phyloP scores from a whole-genome alignment of 2,113 vertebrate genomes.

The Limanda limanda region DNA sequence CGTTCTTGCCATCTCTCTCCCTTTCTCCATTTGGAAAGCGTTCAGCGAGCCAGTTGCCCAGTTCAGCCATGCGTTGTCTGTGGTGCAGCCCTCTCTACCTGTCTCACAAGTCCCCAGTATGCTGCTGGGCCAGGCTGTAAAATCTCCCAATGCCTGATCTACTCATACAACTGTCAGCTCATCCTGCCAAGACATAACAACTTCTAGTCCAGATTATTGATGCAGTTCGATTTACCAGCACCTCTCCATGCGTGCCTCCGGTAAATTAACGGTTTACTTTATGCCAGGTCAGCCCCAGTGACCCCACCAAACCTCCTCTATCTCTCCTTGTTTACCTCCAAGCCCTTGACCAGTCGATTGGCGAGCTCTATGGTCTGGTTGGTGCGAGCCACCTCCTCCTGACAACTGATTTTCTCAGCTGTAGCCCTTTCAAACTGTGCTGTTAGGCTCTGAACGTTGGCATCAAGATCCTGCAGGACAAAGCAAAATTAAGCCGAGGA shows the following conservation, averaged over 20 bases:
- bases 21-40: constrained; percentile 74
- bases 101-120: constrained; percentile 73
- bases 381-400: constrained; percentile 83
- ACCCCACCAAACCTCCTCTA: constrained; percentile 35
- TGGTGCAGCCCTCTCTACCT: constrained; percentile 78
- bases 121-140: constrained; percentile 69
- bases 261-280: constrained; percentile 47
- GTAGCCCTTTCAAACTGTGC: constrained; percentile 84
- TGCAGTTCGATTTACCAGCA: constrained; percentile 57
- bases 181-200: constrained; percentile 65
- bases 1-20: constrained; percentile 41
- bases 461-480: constrained; percentile 82
- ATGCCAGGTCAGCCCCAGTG: constrained; percentile 50
- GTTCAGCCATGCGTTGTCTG: constrained; percentile 78
- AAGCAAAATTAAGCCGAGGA: constrained; percentile 26
- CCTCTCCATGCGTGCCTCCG: constrained; percentile 51
- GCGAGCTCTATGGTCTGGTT: constrained; percentile 83
- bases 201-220: constrained; percentile 63
- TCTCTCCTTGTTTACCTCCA: constrained; percentile 81
- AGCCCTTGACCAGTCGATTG: constrained; percentile 84
- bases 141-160: constrained; percentile 54
- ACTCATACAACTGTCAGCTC: constrained; percentile 57
- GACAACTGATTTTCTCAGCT: constrained; percentile 83
- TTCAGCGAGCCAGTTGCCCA: constrained; percentile 76
- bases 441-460: constrained; percentile 81